Percentiles rank a stretch among this genome's conserved stretches.
Conservation (phyloP, 2,888 invertebrate species). For the Agonopterix subpropinquella region DNA sequence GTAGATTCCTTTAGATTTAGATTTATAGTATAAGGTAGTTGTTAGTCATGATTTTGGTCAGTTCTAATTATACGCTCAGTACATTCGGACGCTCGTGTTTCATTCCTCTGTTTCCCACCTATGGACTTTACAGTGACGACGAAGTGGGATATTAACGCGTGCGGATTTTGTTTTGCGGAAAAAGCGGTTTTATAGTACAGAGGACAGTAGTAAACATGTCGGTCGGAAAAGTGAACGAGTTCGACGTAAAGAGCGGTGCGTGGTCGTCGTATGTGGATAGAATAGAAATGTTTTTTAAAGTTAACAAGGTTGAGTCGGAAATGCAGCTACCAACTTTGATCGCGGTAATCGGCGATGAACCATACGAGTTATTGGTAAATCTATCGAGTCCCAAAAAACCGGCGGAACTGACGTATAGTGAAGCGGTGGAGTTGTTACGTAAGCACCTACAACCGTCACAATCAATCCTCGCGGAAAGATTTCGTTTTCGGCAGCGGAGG, state of each 20-base stretch:
- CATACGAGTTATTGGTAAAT: constrained; percentile 2
- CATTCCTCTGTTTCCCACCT: not conserved
- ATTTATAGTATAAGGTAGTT: too few species aligned
- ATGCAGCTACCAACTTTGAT: constrained; percentile 1
- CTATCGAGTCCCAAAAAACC: constrained; percentile 5
- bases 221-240: not conserved
- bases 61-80: too few species aligned
- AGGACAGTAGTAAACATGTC: not conserved
- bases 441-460: constrained; percentile 8
- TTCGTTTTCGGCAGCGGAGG: constrained; percentile 6
- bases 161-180: not conserved
- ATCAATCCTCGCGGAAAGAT: constrained; percentile 7
- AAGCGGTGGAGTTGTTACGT: constrained; percentile 1
- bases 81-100: too few species aligned
- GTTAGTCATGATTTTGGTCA: too few species aligned
- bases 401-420: constrained; percentile 1
- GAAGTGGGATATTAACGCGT: not conserved
- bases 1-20: too few species aligned
- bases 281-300: not conserved
- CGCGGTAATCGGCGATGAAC: not conserved
- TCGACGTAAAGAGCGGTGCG: not conserved
- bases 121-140: not conserved
- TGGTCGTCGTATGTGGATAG: not conserved
- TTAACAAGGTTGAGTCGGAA: not conserved
- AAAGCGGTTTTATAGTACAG: not conserved